A percentile compares a stretch with the other conserved stretches of the same genome.
Evolutionary conservation across 2,113 vertebrate genomes (phyloP).

Genomic region (Turdus rufiventris): DNA sequence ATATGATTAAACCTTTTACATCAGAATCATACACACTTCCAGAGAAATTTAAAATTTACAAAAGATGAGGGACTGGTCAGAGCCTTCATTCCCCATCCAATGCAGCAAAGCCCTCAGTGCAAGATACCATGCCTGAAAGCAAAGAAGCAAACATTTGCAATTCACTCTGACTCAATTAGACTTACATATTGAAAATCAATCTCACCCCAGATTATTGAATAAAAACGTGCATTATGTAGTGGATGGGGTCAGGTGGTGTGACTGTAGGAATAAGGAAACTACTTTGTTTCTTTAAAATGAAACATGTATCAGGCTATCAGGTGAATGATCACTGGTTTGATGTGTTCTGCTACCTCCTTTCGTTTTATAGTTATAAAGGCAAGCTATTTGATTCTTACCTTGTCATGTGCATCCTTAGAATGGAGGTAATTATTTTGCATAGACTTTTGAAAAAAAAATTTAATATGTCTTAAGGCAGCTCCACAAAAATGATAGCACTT

Average conservation of each 20-base stretch:
- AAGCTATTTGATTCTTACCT: not conserved
- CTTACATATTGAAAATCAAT: not conserved
- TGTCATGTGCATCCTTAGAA: not conserved
- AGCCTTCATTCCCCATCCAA: not conserved
- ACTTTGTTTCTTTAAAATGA: not conserved
- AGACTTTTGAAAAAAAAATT: not conserved
- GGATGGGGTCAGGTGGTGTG: not conserved
- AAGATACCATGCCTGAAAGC: not conserved
- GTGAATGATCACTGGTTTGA: not conserved
- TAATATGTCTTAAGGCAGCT: not conserved
- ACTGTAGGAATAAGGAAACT: not conserved
- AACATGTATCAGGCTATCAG: not conserved
- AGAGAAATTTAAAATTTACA: not conserved
- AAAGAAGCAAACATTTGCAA: not conserved
- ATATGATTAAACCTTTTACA: not conserved
- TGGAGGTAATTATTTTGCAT: not conserved
- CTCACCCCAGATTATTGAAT: not conserved
- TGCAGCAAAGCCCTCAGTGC: too few species aligned
- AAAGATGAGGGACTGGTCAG: not conserved
- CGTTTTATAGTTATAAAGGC: not conserved
- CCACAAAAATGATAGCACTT: not conserved
- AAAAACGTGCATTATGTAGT: not conserved
- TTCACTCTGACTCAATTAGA: not conserved
- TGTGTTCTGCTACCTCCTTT: not conserved
- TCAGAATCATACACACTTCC: not conserved